These are phyloP conservation scores for Octopus bimaculoides DNA, from an alignment of 1,140 invertebrate genomes.

Conservation along the genomic window DNA sequence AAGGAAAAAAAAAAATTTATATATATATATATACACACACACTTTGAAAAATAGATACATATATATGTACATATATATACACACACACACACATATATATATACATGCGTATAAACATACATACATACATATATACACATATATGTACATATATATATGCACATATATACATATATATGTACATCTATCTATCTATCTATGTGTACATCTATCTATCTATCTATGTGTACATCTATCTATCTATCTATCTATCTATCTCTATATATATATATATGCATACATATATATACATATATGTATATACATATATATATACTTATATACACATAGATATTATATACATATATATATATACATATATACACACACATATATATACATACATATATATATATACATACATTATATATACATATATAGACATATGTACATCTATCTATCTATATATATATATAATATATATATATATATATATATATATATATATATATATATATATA, in stretches of 20 bases:
- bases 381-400: not conserved
- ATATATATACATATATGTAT: not conserved
- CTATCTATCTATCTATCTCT: not conserved
- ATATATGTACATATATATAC: not conserved
- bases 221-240: not conserved
- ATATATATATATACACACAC: too few species aligned
- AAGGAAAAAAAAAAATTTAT: too few species aligned
- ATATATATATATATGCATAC: not conserved
- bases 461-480: not conserved
- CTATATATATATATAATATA: not conserved
- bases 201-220: not conserved
- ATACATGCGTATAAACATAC: not conserved
- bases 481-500: not conserved
- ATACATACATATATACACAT: constrained; percentile 4
- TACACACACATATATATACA: not conserved
- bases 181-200: constrained; percentile 15
- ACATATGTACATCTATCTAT: not conserved
- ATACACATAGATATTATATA: not conserved
- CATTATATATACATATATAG: not conserved
- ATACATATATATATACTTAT: not conserved
- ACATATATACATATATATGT: constrained; percentile 21
- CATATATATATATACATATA: not conserved
- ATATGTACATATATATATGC: constrained; percentile 15
- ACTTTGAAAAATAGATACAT: not conserved
- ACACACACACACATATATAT: not conserved